A percentile compares a stretch with the other conserved stretches of the same genome.
Evolutionary conservation across 2,113 vertebrate genomes (phyloP).

Genomic region (Sprattus sprattus): DNA sequence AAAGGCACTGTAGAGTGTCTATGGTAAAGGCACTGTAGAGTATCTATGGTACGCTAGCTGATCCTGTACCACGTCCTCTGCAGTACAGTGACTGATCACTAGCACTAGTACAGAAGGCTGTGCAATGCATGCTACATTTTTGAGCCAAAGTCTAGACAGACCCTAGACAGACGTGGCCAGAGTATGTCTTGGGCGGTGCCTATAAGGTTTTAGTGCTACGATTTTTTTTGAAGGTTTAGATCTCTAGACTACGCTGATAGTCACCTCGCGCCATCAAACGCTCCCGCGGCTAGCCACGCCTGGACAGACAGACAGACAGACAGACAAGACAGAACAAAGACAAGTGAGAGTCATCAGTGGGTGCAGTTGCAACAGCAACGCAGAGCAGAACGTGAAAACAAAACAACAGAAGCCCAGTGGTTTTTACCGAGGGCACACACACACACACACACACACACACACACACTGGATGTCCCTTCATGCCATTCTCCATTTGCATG

Average conservation of each 20-base stretch:
- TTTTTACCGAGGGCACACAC: background rate
- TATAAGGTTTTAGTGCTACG: conserved; percentile 12
- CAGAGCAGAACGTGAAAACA: background rate
- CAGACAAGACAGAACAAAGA: background rate
- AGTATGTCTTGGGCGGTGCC: background rate
- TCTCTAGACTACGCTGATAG: background rate
- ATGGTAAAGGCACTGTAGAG: background rate
- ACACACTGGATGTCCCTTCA: background rate
- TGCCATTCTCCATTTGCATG: background rate
- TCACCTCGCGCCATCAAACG: conserved; percentile 14
- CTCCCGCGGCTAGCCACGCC: conserved; percentile 12
- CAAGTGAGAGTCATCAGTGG: background rate
- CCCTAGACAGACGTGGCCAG: background rate
- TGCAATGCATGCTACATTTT: background rate
- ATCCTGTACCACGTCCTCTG: background rate
- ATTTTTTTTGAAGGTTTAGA: background rate
- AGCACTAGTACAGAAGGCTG: background rate
- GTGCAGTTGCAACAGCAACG: background rate
- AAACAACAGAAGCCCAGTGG: background rate
- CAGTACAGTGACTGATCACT: background rate
- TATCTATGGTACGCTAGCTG: background rate
- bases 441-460: background rate
- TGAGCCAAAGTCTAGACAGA: background rate
- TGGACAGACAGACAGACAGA: conserved; percentile 20
- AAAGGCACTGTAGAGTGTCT: background rate